Evolutionary conservation across 1,140 invertebrate species (phyloP).

Genomic region (Medauroidea extradentata): DNA sequence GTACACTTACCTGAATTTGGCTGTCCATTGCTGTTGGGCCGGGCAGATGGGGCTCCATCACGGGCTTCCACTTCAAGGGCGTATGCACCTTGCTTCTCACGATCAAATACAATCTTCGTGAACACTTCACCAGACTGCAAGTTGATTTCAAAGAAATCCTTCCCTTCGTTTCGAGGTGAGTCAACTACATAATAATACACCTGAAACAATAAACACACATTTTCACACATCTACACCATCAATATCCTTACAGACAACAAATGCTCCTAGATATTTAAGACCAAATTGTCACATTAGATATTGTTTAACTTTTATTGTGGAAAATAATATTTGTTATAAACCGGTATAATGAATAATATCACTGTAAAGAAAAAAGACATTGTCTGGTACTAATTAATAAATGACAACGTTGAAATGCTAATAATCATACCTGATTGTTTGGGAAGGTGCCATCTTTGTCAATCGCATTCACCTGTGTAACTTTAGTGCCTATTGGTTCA

Average conservation of each 20-base stretch:
- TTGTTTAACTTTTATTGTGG: too few relatives aligned
- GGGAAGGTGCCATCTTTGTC: conserved; percentile 95
- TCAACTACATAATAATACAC: conserved; percentile 89
- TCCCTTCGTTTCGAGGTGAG: conserved; percentile 83
- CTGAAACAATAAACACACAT: conserved; percentile 47
- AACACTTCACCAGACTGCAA: conserved; percentile 89
- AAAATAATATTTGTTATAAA: too few relatives aligned
- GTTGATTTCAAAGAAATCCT: conserved; percentile 93
- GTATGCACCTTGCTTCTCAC: conserved; percentile 92
- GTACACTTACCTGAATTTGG: conserved; percentile 81
- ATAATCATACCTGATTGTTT: conserved; percentile 93
- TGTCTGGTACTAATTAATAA: too few relatives aligned
- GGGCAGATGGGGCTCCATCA: conserved; percentile 86
- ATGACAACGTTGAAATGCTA: too few relatives aligned
- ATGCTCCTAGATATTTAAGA: too few relatives aligned
- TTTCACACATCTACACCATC: too few relatives aligned
- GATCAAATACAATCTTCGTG: conserved; percentile 89
- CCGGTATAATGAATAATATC: too few relatives aligned
- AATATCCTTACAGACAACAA: too few relatives aligned
- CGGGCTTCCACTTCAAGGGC: conserved; percentile 89
- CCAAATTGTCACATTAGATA: too few relatives aligned
- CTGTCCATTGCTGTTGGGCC: conserved; percentile 83
- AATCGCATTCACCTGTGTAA: conserved; percentile 92
- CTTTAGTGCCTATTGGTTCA: conserved; percentile 88
- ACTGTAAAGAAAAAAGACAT: too few relatives aligned